Percentiles rank a stretch among this genome's conserved stretches.
phyloP scores from a whole-genome alignment of 1,140 invertebrate species.

The Hylaeus anthracinus region DNA sequence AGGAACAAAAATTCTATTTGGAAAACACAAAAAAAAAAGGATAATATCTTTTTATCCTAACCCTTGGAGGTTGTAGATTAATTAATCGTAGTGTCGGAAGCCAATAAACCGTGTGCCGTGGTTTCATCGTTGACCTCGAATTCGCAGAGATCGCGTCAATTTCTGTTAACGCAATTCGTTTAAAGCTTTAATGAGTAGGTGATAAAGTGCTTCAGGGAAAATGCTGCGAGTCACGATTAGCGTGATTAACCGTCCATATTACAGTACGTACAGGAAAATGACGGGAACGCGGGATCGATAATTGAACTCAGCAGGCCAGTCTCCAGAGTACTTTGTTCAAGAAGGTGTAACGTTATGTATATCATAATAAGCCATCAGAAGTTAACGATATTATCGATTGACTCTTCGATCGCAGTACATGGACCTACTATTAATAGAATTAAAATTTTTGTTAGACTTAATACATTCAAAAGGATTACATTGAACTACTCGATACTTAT shows the following conservation, averaged over 20 bases:
- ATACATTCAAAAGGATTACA: too few species aligned
- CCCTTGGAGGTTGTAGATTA: too few species aligned
- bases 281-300: slow-evolving; percentile 4
- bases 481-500: too few species aligned
- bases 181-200: background rate
- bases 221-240: slow-evolving; percentile 6
- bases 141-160: background rate
- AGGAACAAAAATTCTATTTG: too few species aligned
- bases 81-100: background rate
- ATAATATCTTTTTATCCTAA: too few species aligned
- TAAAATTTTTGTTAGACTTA: too few species aligned
- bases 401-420: background rate
- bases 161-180: slow-evolving; percentile 21
- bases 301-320: background rate
- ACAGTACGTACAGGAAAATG: slow-evolving; percentile 4
- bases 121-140: background rate
- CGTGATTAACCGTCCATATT: slow-evolving; percentile 21
- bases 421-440: too few species aligned
- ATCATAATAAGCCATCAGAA: background rate
- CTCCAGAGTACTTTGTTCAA: slow-evolving; percentile 3
- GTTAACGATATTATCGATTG: background rate
- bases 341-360: background rate
- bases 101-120: background rate
- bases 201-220: slow-evolving; percentile 1
- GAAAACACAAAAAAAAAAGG: too few species aligned